Percentiles rank a stretch among this genome's conserved stretches.
Evolutionary conservation across 2,797 vertebrate genomes (phyloP).

Genomic region (Spizella passerina): DNA sequence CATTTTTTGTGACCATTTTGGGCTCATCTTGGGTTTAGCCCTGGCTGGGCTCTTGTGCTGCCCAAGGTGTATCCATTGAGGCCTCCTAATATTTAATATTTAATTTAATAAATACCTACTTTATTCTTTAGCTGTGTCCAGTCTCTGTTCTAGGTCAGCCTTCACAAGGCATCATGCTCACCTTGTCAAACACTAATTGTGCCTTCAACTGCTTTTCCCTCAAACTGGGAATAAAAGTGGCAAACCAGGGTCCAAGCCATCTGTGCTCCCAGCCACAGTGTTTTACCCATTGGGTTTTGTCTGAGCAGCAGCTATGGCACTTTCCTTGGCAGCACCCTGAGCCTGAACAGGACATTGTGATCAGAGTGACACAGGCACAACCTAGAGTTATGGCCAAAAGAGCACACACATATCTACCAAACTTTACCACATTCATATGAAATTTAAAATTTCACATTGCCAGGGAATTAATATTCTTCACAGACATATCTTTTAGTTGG

Average conservation of each 20-base stretch:
- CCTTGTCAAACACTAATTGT: not conserved
- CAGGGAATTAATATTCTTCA: not conserved
- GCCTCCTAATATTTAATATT: not conserved
- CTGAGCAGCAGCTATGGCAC: not conserved
- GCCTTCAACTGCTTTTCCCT: not conserved
- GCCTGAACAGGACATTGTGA: not conserved
- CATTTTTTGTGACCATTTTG: not conserved
- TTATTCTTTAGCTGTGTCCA: not conserved
- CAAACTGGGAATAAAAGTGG: not conserved
- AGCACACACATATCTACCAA: not conserved
- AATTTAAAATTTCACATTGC: not conserved
- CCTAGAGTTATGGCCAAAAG: not conserved
- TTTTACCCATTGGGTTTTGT: not conserved
- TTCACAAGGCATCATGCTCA: not conserved
- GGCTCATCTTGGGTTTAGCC: not conserved
- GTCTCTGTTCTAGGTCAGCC: not conserved
- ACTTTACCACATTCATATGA: not conserved
- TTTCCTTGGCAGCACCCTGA: not conserved
- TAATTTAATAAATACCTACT: not conserved
- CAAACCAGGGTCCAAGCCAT: not conserved
- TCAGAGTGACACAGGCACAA: not conserved
- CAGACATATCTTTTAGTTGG: not conserved
- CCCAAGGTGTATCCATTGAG: not conserved
- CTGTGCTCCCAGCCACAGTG: not conserved
- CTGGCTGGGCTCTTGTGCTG: not conserved